phyloP scores from a whole-genome alignment of 2,888 invertebrate species.

The Merodon equestris region DNA sequence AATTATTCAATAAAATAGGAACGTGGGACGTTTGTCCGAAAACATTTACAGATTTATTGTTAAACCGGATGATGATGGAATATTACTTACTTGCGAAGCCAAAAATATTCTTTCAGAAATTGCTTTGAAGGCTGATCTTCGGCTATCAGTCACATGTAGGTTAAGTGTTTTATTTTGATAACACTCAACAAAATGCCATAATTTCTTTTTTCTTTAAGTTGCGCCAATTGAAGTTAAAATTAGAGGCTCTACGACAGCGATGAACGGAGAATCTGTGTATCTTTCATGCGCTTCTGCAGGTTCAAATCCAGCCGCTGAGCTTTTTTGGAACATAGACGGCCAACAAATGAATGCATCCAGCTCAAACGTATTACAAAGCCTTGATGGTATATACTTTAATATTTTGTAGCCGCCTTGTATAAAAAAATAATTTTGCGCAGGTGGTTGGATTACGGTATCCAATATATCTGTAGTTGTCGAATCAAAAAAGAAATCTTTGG shows the following conservation, averaged over 20 bases:
- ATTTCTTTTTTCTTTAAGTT: conserved; percentile 67
- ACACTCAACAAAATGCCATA: too few species aligned
- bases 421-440: conserved; percentile 33
- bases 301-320: conserved; percentile 75
- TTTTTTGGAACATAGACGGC: conserved; percentile 77
- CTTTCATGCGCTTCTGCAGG: conserved; percentile 75
- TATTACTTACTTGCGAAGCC: conserved; percentile 75
- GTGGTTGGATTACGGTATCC: conserved; percentile 76
- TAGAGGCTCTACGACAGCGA: conserved; percentile 74
- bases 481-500: conserved; percentile 74
- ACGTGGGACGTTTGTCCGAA: conserved; percentile 76
- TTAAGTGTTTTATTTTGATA: background rate
- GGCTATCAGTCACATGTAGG: conserved; percentile 76
- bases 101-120: conserved; percentile 75
- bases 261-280: conserved; percentile 73
- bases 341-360: conserved; percentile 71
- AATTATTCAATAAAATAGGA: conserved; percentile 63
- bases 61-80: conserved; percentile 73
- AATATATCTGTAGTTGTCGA: conserved; percentile 74
- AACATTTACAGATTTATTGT: conserved; percentile 76
- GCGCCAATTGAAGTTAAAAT: conserved; percentile 75
- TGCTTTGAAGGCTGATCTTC: conserved; percentile 74
- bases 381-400: conserved; percentile 20
- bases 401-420: background rate
- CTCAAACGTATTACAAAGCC: conserved; percentile 19